Evolutionary conservation across 2,797 vertebrate genomes (phyloP).

Genomic region (Artibeus lituratus): DNA sequence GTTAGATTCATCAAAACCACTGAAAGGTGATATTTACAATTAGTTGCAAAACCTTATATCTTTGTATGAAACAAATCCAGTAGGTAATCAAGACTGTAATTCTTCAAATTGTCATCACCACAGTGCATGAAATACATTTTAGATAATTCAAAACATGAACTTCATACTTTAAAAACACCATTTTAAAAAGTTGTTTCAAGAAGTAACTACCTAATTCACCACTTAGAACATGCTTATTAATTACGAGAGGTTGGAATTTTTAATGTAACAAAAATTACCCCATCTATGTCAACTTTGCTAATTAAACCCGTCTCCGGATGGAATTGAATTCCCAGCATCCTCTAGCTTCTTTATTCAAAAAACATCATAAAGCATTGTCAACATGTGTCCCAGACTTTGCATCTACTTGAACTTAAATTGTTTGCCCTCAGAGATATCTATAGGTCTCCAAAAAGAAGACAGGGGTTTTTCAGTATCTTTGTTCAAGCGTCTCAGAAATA

Average conservation of each 20-base stretch:
- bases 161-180: background rate
- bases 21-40: slow-evolving; percentile 53
- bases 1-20: slow-evolving; percentile 52
- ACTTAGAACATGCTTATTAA: background rate
- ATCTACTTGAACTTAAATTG: background rate
- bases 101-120: slow-evolving; percentile 38
- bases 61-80: slow-evolving; percentile 46
- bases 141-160: background rate
- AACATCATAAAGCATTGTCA: background rate
- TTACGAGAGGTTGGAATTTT: background rate
- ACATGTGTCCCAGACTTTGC: background rate
- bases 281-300: background rate
- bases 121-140: background rate
- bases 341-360: background rate
- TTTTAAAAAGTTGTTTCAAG: background rate
- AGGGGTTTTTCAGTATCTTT: background rate
- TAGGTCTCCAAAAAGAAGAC: background rate
- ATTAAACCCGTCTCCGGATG: background rate
- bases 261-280: background rate
- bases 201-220: background rate
- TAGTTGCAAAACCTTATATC: slow-evolving; percentile 44
- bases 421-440: background rate
- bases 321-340: background rate
- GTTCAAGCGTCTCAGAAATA: background rate
- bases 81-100: background rate